Percentiles rank a stretch among this genome's conserved stretches.
phyloP scores from a whole-genome alignment of 2,797 vertebrate species.

The Simalia tracyae region DNA sequence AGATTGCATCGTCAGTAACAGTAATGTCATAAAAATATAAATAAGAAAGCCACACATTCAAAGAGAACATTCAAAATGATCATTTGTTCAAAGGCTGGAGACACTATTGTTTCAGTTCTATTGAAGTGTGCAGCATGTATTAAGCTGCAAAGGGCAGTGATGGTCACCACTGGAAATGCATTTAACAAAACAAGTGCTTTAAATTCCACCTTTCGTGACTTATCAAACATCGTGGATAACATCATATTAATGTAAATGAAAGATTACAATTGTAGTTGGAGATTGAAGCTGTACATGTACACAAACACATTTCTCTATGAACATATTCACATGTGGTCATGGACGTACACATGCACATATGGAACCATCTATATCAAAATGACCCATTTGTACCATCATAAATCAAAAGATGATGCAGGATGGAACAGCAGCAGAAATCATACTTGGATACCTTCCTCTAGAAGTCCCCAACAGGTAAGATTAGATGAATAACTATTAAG shows the following conservation, averaged over 20 bases:
- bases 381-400: neutral
- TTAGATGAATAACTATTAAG: neutral
- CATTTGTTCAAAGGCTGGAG: constrained; percentile 41
- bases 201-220: constrained; percentile 50
- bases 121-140: constrained; percentile 53
- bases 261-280: no score
- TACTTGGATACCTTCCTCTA: neutral
- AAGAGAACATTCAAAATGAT: constrained; percentile 35
- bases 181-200: constrained; percentile 50
- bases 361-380: no score
- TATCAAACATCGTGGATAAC: constrained; percentile 27
- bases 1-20: neutral
- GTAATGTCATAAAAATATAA: neutral
- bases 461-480: neutral
- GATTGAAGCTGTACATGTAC: no score
- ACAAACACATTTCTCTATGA: no score
- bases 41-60: constrained; percentile 45
- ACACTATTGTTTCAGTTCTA: constrained; percentile 24
- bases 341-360: no score
- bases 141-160: constrained; percentile 56
- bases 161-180: constrained; percentile 54
- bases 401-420: neutral
- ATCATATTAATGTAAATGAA: no score
- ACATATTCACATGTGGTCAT: no score
- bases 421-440: neutral